Conservation (phyloP, 2,113 vertebrate genomes). For the Lampris incognitus region DNA sequence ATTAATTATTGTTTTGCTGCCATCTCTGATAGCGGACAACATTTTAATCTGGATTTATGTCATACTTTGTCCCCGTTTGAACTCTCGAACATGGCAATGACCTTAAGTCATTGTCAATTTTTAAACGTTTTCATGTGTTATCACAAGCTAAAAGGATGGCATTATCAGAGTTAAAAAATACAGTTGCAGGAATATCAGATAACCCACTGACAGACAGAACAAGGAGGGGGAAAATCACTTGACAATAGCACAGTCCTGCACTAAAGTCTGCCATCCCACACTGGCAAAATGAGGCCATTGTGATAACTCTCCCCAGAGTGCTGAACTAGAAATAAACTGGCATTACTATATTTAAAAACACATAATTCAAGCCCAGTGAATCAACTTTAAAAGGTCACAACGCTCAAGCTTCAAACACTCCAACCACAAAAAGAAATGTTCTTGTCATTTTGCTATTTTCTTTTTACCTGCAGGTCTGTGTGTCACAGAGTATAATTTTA, state of each 20-base stretch:
- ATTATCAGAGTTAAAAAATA: conserved; percentile 59
- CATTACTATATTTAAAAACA: conserved; percentile 76
- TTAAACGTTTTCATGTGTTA: conserved; percentile 42
- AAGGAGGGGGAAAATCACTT: conserved; percentile 25
- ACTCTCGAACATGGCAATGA: not conserved
- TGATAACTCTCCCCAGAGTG: conserved; percentile 67
- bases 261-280: conserved; percentile 52
- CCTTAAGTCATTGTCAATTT: conserved; percentile 55
- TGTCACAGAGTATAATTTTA: conserved; percentile 59
- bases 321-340: conserved; percentile 70
- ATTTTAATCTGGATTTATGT: conserved; percentile 1
- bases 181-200: conserved; percentile 51
- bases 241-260: conserved; percentile 62
- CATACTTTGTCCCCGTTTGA: conserved; percentile 21
- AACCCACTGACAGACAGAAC: conserved; percentile 37
- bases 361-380: conserved; percentile 55
- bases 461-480: conserved; percentile 55
- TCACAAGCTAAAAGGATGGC: conserved; percentile 38
- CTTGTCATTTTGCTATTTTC: conserved; percentile 40
- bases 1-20: not conserved
- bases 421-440: not conserved
- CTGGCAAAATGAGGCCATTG: conserved; percentile 73
- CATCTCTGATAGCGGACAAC: not conserved
- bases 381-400: conserved; percentile 30
- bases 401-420: no score